Evolutionary conservation across 2,113 vertebrate genomes (phyloP).

Genomic region (Meles meles): DNA sequence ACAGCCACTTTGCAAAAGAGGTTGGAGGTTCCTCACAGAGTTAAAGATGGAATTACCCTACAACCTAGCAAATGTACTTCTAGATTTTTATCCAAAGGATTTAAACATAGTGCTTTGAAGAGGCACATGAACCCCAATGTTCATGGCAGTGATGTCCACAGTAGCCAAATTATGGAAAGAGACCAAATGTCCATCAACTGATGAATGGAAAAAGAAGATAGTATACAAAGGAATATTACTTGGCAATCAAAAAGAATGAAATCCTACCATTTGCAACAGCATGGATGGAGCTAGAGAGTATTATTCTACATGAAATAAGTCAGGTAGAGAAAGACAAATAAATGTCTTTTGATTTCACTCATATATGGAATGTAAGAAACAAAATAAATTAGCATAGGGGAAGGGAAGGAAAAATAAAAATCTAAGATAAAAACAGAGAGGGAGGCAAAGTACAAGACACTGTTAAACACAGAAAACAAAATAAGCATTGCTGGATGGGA

Average conservation of each 20-base stretch:
- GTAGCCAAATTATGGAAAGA: not conserved
- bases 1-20: not conserved
- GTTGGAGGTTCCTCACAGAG: not conserved
- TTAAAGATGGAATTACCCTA: not conserved
- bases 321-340: not conserved
- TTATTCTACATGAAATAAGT: not conserved
- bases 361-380: not conserved
- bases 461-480: not conserved
- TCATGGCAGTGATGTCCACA: not conserved
- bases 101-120: not conserved
- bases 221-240: not conserved
- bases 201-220: not conserved
- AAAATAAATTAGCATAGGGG: not conserved
- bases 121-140: not conserved
- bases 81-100: not conserved
- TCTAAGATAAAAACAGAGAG: not conserved
- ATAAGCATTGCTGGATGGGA: not conserved
- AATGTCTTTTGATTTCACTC: not conserved
- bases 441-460: not conserved
- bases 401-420: not conserved
- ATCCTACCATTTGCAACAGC: not conserved
- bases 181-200: not conserved
- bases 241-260: not conserved
- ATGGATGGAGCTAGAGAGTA: not conserved
- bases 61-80: not conserved